A percentile compares a stretch with the other conserved stretches of the same genome.
These are phyloP conservation scores for Ophioninae sp. DNA, from an alignment of 2,888 invertebrate species.

Conservation along the genomic window DNA sequence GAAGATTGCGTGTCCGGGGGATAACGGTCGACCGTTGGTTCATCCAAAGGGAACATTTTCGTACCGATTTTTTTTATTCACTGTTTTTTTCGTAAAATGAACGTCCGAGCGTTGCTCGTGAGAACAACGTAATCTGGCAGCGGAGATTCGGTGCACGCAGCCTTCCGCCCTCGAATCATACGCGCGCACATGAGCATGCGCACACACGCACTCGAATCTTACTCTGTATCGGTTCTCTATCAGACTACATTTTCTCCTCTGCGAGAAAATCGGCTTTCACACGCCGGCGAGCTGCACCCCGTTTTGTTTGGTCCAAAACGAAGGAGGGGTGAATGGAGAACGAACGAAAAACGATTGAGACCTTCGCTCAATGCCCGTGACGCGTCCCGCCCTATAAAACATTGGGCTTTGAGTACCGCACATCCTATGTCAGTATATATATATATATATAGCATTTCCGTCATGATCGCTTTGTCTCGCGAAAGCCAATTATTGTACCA, in stretches of 20 bases:
- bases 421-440: slow-evolving; percentile 16
- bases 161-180: slow-evolving; percentile 24
- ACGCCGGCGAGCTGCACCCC: slow-evolving; percentile 51
- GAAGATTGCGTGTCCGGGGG: slow-evolving; percentile 65
- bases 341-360: slow-evolving; percentile 57
- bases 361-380: slow-evolving; percentile 24
- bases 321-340: slow-evolving; percentile 8
- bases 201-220: not conserved
- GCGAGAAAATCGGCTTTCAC: slow-evolving; percentile 63
- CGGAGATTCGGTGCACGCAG: slow-evolving; percentile 49
- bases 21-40: slow-evolving; percentile 18
- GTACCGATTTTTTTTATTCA: slow-evolving; percentile 30
- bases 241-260: slow-evolving; percentile 30
- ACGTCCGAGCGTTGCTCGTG: slow-evolving; percentile 72
- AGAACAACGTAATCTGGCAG: slow-evolving; percentile 67
- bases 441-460: slow-evolving; percentile 18
- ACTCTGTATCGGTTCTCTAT: slow-evolving; percentile 18
- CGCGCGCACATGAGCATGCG: not conserved
- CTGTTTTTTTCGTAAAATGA: slow-evolving; percentile 18
- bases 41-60: slow-evolving; percentile 32
- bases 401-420: slow-evolving; percentile 49
- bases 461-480: slow-evolving; percentile 59
- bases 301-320: slow-evolving; percentile 24
- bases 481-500: slow-evolving; percentile 60
- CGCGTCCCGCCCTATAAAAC: slow-evolving; percentile 36